Percentiles rank a stretch among this genome's conserved stretches.
Evolutionary conservation across 2,888 invertebrate species (phyloP).

Genomic region (Scaptomyza polygonia): DNA sequence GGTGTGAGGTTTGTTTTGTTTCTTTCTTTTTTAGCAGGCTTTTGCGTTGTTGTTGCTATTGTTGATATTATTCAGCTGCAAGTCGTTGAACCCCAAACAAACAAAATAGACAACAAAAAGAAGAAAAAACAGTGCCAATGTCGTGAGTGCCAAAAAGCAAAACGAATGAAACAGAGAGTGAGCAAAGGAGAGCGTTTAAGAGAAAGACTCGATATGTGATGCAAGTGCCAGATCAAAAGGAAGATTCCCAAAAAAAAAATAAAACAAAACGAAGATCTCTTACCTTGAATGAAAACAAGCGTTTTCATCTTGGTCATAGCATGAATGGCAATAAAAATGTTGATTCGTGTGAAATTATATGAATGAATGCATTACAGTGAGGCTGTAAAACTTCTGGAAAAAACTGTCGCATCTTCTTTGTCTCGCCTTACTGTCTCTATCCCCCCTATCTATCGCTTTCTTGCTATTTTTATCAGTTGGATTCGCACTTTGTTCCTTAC

Average conservation of each 20-base stretch:
- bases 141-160: constrained; percentile 22
- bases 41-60: constrained; percentile 29
- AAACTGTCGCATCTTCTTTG: constrained; percentile 28
- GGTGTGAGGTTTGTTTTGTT: not conserved
- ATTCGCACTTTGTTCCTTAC: constrained; percentile 51
- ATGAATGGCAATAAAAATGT: constrained; percentile 15
- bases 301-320: not conserved
- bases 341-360: not conserved
- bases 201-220: no score
- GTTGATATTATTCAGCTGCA: constrained; percentile 15
- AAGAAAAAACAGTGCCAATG: constrained; percentile 24
- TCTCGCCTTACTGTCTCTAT: constrained; percentile 1
- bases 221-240: not conserved
- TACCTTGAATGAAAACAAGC: not conserved
- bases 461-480: constrained; percentile 11
- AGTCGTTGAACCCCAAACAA: constrained; percentile 46
- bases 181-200: not conserved
- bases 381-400: constrained; percentile 7
- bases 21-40: constrained; percentile 31
- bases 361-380: constrained; percentile 20
- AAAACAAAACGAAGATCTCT: not conserved
- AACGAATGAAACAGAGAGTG: not conserved
- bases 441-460: not conserved
- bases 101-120: constrained; percentile 22
- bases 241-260: no score